A percentile compares a stretch with the other conserved stretches of the same genome.
These are phyloP conservation scores for Girardinichthys multiradiatus DNA, from an alignment of 2,113 vertebrate genomes.

Conservation along the genomic window DNA sequence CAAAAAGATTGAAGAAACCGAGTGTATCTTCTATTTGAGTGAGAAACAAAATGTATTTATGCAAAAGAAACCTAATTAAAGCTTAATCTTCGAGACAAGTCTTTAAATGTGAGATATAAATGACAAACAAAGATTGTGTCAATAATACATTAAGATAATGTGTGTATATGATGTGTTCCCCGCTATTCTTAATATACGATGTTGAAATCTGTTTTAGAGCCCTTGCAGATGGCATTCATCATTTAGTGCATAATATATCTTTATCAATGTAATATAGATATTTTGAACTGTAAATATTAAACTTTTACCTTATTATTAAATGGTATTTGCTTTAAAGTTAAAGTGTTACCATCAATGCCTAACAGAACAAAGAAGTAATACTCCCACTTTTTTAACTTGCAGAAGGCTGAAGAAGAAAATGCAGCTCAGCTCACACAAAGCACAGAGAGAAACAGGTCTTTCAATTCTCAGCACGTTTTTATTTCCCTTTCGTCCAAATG, in stretches of 20 bases:
- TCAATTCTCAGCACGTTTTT: conserved; percentile 9
- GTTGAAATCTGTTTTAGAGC: background rate
- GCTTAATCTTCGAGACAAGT: too few species aligned
- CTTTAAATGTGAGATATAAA: too few species aligned
- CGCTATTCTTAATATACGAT: background rate
- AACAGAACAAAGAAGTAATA: background rate
- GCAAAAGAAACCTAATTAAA: too few species aligned
- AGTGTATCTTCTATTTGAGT: too few species aligned
- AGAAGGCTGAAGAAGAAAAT: background rate
- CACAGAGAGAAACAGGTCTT: background rate
- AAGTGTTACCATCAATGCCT: background rate
- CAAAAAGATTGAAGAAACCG: too few species aligned
- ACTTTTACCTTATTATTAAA: background rate
- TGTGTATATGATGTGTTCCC: background rate
- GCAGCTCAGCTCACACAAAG: background rate
- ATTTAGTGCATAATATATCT: background rate
- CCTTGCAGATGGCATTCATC: background rate
- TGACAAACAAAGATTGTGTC: background rate
- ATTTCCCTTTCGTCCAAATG: conserved; percentile 37
- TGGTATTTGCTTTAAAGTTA: background rate
- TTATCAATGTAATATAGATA: background rate
- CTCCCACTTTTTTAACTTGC: background rate
- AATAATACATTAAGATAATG: background rate
- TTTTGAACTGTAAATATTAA: background rate
- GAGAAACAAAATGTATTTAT: too few species aligned